A percentile compares a stretch with the other conserved stretches of the same genome.
These are phyloP conservation scores for Diplodus sargus DNA, from an alignment of 2,797 vertebrate species.

Conservation along the genomic window DNA sequence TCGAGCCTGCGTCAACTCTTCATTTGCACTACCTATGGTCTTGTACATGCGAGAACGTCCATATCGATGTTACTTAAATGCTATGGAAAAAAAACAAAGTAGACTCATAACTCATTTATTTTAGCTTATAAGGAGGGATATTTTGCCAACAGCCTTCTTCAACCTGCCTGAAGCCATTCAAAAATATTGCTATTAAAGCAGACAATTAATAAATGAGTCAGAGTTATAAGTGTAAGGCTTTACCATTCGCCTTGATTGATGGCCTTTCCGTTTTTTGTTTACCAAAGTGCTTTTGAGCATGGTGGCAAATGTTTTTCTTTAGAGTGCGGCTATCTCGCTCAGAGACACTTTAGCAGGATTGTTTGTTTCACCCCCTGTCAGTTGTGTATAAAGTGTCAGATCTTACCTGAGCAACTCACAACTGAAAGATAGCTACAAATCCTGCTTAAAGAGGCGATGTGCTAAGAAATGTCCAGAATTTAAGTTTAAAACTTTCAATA, in stretches of 20 bases:
- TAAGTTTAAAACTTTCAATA: too few relatives aligned
- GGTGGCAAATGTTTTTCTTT: conserved; percentile 1
- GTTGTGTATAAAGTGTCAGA: background rate
- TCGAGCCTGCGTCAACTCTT: conserved; percentile 25
- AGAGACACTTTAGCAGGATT: background rate
- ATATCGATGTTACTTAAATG: background rate
- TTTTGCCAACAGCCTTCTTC: background rate
- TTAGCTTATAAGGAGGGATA: background rate
- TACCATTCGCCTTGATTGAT: background rate
- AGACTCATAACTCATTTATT: background rate
- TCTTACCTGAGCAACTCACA: background rate
- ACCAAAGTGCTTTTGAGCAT: background rate
- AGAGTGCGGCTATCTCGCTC: background rate
- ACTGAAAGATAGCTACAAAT: too few relatives aligned
- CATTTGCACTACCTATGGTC: conserved; percentile 20
- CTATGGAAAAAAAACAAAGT: background rate
- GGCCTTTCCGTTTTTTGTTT: background rate
- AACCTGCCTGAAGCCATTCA: background rate
- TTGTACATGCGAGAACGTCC: conserved; percentile 9
- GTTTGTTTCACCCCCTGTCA: background rate
- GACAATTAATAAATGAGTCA: background rate
- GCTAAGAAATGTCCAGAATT: too few relatives aligned
- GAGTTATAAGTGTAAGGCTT: background rate
- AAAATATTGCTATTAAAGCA: background rate
- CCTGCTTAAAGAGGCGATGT: too few relatives aligned